A percentile compares a stretch with the other conserved stretches of the same genome.
Evolutionary conservation across 2,888 invertebrate species (phyloP).

Genomic region (Therioaphis trifolii): DNA sequence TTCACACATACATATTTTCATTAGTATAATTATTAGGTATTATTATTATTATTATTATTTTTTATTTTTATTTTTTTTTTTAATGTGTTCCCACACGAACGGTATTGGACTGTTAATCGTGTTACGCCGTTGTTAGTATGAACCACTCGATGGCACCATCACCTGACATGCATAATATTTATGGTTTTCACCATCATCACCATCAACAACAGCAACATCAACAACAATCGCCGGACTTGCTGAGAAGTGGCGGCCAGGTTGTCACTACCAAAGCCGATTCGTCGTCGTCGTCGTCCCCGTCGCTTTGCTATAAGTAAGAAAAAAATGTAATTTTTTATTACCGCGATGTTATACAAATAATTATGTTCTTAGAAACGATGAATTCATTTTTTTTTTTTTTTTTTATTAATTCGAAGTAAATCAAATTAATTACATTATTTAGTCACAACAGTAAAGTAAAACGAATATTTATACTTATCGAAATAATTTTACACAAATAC

Average conservation of each 20-base stretch:
- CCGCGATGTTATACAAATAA: no score
- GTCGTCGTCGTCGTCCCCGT: conserved; percentile 64
- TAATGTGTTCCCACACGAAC: conserved; percentile 1
- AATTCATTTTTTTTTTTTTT: no score
- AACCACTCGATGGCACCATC: conserved; percentile 53
- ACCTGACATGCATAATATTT: conserved; percentile 52
- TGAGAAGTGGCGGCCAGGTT: conserved; percentile 62
- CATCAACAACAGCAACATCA: conserved; percentile 37
- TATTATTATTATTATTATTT: no score
- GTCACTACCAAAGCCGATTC: conserved; percentile 65
- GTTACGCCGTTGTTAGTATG: conserved; percentile 18
- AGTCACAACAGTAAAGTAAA: no score
- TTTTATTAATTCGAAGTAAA: no score
- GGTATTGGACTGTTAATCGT: background rate
- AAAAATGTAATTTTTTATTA: background rate
- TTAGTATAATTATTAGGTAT: no score
- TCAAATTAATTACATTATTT: no score
- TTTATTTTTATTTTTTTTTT: background rate
- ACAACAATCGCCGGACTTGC: conserved; percentile 55
- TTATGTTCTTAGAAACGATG: no score
- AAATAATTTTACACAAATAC: no score
- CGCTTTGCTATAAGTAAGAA: conserved; percentile 64
- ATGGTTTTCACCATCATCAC: conserved; percentile 50
- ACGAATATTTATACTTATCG: no score
- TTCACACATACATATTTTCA: background rate